Conservation (phyloP, 2,797 vertebrate genomes). For the Toxotes lorentzi region DNA sequence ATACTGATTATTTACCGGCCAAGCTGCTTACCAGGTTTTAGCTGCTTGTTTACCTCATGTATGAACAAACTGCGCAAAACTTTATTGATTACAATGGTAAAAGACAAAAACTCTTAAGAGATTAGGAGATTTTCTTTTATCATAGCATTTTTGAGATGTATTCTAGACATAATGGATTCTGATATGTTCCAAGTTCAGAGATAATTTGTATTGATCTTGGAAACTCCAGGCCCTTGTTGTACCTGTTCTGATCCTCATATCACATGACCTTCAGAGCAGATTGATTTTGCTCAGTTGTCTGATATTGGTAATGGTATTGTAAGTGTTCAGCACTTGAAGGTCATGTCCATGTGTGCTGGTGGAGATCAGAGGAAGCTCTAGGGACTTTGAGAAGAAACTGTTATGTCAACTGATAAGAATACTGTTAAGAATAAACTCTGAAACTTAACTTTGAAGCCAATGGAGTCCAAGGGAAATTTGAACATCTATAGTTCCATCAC, state of each 20-base stretch:
- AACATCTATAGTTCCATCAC: neutral
- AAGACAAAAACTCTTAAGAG: neutral
- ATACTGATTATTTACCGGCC: constrained; percentile 21
- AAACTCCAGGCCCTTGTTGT: neutral
- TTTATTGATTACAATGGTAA: neutral
- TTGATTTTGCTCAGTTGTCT: neutral
- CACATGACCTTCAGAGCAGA: neutral
- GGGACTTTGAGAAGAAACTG: no score
- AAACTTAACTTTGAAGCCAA: neutral
- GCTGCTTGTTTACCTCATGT: constrained; percentile 5
- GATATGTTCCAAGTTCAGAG: neutral
- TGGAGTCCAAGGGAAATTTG: neutral
- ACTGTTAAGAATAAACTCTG: neutral
- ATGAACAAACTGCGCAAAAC: neutral
- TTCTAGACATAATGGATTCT: neutral
- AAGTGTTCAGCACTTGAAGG: neutral
- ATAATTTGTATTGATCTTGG: neutral
- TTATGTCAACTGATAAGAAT: neutral
- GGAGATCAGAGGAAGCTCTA: neutral
- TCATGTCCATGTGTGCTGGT: neutral
- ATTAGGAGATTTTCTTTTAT: neutral
- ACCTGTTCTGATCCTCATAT: neutral
- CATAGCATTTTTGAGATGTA: neutral
- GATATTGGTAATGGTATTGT: no score
- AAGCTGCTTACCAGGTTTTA: constrained; percentile 24